These are phyloP conservation scores for Thera obeliscata DNA, from an alignment of 2,888 invertebrate species.

Conservation along the genomic window DNA sequence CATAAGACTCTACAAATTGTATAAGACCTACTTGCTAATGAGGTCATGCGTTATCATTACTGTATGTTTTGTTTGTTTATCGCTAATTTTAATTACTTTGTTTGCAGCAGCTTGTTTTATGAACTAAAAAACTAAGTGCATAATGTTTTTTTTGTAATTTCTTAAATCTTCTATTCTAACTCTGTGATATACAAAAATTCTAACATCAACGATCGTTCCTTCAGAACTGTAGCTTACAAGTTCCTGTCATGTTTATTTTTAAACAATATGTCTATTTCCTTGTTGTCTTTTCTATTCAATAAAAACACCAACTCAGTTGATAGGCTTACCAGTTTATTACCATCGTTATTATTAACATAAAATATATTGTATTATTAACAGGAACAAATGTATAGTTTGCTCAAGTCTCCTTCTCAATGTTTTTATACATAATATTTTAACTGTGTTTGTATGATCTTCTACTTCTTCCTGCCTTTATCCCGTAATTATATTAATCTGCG, in stretches of 20 bases:
- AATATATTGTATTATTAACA: background rate
- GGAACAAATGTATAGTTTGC: background rate
- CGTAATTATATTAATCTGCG: constrained; percentile 4
- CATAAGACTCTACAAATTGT: background rate
- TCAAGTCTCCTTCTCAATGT: background rate
- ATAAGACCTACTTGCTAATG: constrained; percentile 3
- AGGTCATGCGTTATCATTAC: constrained; percentile 1
- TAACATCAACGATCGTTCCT: background rate
- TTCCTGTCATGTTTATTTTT: background rate
- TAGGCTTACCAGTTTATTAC: background rate
- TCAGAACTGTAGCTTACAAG: background rate
- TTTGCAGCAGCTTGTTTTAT: background rate
- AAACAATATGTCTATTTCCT: background rate
- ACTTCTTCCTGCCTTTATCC: no score
- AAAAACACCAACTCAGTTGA: background rate
- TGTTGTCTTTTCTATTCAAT: background rate
- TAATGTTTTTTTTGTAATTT: no score
- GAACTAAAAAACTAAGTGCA: background rate
- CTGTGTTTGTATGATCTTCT: no score
- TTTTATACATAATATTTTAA: no score
- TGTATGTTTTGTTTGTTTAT: constrained; percentile 14
- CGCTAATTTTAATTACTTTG: background rate
- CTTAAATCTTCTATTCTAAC: no score
- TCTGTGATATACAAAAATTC: no score
- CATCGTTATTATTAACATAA: background rate